Evolutionary conservation across 2,113 vertebrate genomes (phyloP).

Genomic region (Pseudopodoces humilis): DNA sequence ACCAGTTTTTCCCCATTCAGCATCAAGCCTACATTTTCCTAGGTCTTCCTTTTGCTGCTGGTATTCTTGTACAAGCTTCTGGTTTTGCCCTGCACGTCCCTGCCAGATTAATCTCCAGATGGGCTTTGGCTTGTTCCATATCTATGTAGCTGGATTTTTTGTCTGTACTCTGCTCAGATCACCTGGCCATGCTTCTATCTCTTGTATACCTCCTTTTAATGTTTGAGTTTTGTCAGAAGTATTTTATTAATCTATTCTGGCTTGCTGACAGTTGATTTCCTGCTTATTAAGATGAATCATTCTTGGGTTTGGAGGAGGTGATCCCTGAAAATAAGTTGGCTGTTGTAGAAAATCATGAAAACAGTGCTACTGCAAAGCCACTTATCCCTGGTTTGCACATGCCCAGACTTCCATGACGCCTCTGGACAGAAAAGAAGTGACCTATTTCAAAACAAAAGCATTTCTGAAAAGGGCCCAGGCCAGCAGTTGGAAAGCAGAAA

Average conservation of each 20-base stretch:
- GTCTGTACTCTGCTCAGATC: background rate
- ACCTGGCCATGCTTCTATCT: background rate
- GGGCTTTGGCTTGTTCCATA: background rate
- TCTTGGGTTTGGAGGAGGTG: background rate
- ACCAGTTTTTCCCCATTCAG: background rate
- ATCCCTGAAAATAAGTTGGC: background rate
- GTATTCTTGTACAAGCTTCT: background rate
- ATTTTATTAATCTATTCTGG: background rate
- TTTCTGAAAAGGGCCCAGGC: background rate
- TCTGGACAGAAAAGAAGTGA: background rate
- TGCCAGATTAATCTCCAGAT: background rate
- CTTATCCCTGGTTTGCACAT: background rate
- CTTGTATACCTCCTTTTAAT: background rate
- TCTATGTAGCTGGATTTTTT: background rate
- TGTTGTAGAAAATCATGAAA: background rate
- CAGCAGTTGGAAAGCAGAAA: background rate
- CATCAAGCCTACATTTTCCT: background rate
- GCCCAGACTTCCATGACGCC: background rate
- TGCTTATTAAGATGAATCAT: background rate
- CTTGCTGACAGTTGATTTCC: background rate
- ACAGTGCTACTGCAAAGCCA: background rate
- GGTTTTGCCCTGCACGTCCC: rapidly evolving
- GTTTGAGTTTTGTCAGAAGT: background rate
- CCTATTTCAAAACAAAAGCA: background rate
- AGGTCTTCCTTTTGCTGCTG: background rate